Evolutionary conservation across 64 coral and sea anemone genomes (phyloP).

Genomic region (Stichodactyla helianthus): DNA sequence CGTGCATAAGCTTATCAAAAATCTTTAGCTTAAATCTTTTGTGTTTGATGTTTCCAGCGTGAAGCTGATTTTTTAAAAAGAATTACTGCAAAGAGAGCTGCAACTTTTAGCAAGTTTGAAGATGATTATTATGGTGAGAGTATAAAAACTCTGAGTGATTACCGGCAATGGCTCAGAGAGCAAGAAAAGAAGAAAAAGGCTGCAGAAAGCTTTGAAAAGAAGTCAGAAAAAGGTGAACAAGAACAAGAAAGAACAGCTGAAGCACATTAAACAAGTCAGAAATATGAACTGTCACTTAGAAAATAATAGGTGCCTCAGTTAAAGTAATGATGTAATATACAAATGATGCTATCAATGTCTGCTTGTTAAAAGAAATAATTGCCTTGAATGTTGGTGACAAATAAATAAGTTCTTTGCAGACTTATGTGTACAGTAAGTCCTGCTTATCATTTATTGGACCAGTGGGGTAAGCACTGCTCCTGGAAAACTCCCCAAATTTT

Average conservation of each 20-base stretch:
- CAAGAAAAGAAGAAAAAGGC: constrained; percentile 81
- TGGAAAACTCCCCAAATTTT: too few relatives aligned
- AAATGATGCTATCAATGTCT: not conserved
- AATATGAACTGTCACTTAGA: not conserved
- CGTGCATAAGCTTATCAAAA: too few relatives aligned
- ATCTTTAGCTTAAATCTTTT: not conserved
- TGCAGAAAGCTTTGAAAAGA: constrained; percentile 73
- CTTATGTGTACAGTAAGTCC: too few relatives aligned
- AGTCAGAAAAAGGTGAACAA: constrained; percentile 53
- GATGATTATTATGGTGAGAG: constrained; percentile 99
- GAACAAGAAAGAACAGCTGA: constrained; percentile 14
- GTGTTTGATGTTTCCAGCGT: constrained; percentile 41
- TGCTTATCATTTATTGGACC: too few relatives aligned
- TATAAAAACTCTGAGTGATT: constrained; percentile 96
- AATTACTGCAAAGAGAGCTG: constrained; percentile 67
- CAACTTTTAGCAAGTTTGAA: constrained; percentile 95
- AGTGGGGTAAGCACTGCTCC: too few relatives aligned
- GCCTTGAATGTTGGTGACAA: not conserved
- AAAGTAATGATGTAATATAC: not conserved
- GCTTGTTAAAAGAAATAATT: not conserved
- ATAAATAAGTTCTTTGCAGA: not conserved
- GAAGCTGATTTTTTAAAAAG: constrained; percentile 93
- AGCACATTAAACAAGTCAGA: not conserved
- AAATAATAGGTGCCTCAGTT: not conserved
- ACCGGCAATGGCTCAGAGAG: constrained; percentile 94